Evolutionary conservation across 2,113 vertebrate species (phyloP), one percentile per base, ranked within the genome.

Genomic region (Ciconia stormi): DNA sequence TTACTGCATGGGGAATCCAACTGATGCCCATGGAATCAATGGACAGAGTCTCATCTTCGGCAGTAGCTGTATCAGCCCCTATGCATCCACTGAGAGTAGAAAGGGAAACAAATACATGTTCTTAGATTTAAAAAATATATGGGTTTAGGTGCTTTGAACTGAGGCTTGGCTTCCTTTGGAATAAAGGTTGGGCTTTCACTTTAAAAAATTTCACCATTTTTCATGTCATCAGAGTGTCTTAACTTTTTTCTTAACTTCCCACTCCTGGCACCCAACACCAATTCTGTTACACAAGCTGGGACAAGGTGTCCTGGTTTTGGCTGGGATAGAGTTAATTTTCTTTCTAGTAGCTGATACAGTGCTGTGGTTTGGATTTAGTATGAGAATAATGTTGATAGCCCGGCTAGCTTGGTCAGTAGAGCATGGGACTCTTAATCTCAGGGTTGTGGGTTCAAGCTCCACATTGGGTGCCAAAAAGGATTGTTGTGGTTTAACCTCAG

Each of bases 21-120:
- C 3, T 62, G 59, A 40, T 40, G 27, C 2, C 10, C 7, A 8
- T 55, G n/a, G 30, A 87, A 53, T 70, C 23, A 47, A 14, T 2
- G 7, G 52, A 10, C 5, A 38, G 15, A 38, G 7, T 17, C 47
- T 67, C 26, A 30, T 20, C 40, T 81, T 70, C 38, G 87, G 29
- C 55, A 47, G 25, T 2, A 70, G 32, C 16, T 71, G 15, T 42
- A 50, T 58, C 34, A 16, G 10, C 49, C 38, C 3, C 14, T 70
- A 17, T 36, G 18, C 1, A 1, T 47, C 46, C 26, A 53, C 18
- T 38, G n/a, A 74, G 23, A 36, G 7, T 3, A n/a, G 34, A 70
- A 90, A 15, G 16, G 7, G 19, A 70, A 86, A 52, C 1, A 59
- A 52, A 29, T 5, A n/a, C 0, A 0, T 3, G 2, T 1, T 30